A percentile compares a stretch with the other conserved stretches of the same genome.
phyloP scores from a whole-genome alignment of 2,113 vertebrate genomes.

The Erpornis zantholeuca region DNA sequence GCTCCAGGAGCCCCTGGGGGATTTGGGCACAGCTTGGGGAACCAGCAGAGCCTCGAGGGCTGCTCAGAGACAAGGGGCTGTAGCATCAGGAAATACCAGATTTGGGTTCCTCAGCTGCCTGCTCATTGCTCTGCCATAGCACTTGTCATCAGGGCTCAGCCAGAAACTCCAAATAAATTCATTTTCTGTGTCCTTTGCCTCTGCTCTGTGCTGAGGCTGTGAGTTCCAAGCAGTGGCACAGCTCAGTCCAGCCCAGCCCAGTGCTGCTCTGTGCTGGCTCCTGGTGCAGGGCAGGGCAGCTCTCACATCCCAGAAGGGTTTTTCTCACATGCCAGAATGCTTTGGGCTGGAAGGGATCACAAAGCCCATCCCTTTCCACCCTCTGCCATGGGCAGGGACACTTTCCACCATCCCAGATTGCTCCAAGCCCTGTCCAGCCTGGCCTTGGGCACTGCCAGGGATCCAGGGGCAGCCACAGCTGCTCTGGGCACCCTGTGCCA shows the following conservation, averaged over 20 bases:
- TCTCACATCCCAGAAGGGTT: neutral
- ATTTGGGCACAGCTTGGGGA: neutral
- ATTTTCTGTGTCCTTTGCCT: neutral
- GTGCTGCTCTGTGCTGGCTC: neutral
- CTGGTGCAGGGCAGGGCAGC: neutral
- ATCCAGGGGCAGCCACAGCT: neutral
- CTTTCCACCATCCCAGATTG: neutral
- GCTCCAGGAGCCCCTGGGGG: neutral
- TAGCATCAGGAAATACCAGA: neutral
- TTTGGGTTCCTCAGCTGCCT: neutral
- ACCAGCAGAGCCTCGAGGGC: neutral
- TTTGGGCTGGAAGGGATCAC: neutral
- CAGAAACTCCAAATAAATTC: neutral
- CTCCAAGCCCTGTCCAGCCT: neutral
- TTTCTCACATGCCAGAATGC: neutral
- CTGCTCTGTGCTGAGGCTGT: neutral
- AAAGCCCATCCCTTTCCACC: neutral
- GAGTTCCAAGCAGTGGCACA: neutral
- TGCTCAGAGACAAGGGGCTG: neutral
- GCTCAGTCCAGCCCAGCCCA: fast-evolving
- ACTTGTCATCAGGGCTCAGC: fast-evolving
- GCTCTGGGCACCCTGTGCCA: neutral
- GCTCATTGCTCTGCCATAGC: neutral
- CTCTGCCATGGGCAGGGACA: neutral
- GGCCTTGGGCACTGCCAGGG: neutral